Percentiles rank a stretch among this genome's conserved stretches.
These are phyloP conservation scores for Papilio gigon DNA, from an alignment of 2,888 invertebrate genomes.

Conservation along the genomic window DNA sequence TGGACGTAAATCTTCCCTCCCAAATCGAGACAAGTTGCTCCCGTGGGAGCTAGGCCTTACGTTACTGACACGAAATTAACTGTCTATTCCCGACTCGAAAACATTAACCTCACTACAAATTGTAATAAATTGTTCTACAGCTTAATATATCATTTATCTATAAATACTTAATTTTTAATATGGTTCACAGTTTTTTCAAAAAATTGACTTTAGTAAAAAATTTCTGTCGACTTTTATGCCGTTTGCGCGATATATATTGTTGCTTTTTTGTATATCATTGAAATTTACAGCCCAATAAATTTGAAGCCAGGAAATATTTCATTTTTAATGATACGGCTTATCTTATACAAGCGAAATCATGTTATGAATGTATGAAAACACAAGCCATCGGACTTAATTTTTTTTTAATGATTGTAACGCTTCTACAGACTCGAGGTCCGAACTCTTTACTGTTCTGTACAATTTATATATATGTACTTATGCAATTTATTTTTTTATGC, in stretches of 20 bases:
- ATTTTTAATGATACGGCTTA: conserved; percentile 9
- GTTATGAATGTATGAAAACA: neutral
- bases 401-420: no score
- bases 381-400: no score
- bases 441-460: no score
- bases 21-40: conserved; percentile 41
- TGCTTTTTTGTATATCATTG: neutral
- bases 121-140: conserved; percentile 1
- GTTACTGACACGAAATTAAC: conserved; percentile 37
- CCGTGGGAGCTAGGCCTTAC: conserved; percentile 27
- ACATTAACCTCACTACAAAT: conserved; percentile 12
- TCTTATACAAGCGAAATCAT: neutral
- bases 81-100: conserved; percentile 22
- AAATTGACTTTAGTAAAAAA: no score
- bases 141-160: neutral
- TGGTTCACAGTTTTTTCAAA: neutral
- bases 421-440: no score
- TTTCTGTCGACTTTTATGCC: no score
- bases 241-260: no score
- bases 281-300: conserved; percentile 17
- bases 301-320: neutral
- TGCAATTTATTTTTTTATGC: no score
- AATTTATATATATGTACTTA: no score
- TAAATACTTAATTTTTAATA: neutral
- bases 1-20: conserved; percentile 36